Evolutionary conservation across 2,797 vertebrate species (phyloP).

Genomic region (Paedocypris micromegethes): DNA sequence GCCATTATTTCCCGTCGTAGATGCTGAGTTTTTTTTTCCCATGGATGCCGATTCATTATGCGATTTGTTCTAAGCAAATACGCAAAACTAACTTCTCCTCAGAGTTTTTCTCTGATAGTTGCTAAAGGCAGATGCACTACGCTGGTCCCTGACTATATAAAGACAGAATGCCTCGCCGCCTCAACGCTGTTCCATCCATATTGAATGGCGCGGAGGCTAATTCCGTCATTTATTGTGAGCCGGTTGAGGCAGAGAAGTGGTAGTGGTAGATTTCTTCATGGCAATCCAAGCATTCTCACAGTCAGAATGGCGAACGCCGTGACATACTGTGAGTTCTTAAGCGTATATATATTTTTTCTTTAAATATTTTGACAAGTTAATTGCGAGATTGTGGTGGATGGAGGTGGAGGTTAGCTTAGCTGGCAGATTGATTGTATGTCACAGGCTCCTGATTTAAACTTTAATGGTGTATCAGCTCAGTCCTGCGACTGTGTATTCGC

Average conservation of each 20-base stretch:
- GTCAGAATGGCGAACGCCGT: slow-evolving; percentile 18
- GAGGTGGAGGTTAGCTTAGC: slow-evolving; percentile 26
- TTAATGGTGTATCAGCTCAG: slow-evolving; percentile 44
- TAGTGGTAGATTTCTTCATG: slow-evolving; percentile 12
- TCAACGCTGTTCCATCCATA: slow-evolving; percentile 13
- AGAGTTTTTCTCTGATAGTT: too few relatives aligned
- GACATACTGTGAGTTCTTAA: slow-evolving; percentile 3
- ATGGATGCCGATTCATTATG: too few relatives aligned
- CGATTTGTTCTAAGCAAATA: too few relatives aligned
- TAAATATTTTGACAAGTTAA: slow-evolving; percentile 52
- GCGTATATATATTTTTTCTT: slow-evolving; percentile 29
- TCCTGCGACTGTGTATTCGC: slow-evolving; percentile 35
- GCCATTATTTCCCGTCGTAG: slow-evolving; percentile 16
- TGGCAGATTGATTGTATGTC: slow-evolving; percentile 42
- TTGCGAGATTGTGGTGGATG: slow-evolving; percentile 43
- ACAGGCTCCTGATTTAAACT: slow-evolving; percentile 47
- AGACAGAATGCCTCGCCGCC: slow-evolving; percentile 15
- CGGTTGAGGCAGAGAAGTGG: slow-evolving; percentile 17
- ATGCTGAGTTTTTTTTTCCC: slow-evolving; percentile 11
- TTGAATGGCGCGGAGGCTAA: slow-evolving; percentile 15
- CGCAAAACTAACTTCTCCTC: too few relatives aligned
- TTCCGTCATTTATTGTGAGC: slow-evolving; percentile 21
- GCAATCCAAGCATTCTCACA: slow-evolving; percentile 24
- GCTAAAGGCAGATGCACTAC: too few relatives aligned
- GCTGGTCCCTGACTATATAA: slow-evolving; percentile 2